Conservation (phyloP, 2,888 invertebrate genomes). For the Taphrorychus bicolor region DNA sequence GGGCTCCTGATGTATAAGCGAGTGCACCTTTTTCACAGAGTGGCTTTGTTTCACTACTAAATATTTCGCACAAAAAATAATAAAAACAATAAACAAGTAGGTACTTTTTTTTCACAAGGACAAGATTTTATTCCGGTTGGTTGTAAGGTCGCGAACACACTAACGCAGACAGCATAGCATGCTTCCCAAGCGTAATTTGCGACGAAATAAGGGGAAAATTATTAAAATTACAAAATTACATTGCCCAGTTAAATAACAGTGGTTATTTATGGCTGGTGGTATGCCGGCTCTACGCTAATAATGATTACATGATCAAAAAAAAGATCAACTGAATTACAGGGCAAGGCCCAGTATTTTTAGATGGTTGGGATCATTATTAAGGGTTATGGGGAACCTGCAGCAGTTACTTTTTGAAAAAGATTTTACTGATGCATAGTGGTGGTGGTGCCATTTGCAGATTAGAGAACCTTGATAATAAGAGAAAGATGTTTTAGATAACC, state of each 20-base stretch:
- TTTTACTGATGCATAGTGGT: too few relatives aligned
- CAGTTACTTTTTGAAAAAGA: too few relatives aligned
- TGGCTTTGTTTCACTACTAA: too few relatives aligned
- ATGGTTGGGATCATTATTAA: background rate
- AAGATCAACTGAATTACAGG: background rate
- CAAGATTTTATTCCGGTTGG: constrained; percentile 53
- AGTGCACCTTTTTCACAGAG: too few relatives aligned
- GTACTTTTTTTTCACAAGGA: too few relatives aligned
- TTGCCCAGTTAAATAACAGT: constrained; percentile 60
- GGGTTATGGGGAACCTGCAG: background rate
- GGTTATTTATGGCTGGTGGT: constrained; percentile 32
- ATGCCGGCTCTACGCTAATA: constrained; percentile 16
- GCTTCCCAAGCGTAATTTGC: constrained; percentile 61
- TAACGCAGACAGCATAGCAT: constrained; percentile 57
- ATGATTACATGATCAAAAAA: constrained; percentile 15
- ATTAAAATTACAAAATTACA: constrained; percentile 64
- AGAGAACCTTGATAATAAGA: too few relatives aligned
- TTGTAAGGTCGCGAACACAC: constrained; percentile 57
- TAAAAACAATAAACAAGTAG: too few relatives aligned
- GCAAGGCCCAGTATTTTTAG: background rate
- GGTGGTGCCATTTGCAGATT: too few relatives aligned
- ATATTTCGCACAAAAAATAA: too few relatives aligned
- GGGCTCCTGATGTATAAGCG: too few relatives aligned
- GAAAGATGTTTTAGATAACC: too few relatives aligned
- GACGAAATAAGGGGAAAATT: constrained; percentile 64